Evolutionary conservation across 2,888 invertebrate species (phyloP).

Genomic region (Dasysyrphus albostriatus): DNA sequence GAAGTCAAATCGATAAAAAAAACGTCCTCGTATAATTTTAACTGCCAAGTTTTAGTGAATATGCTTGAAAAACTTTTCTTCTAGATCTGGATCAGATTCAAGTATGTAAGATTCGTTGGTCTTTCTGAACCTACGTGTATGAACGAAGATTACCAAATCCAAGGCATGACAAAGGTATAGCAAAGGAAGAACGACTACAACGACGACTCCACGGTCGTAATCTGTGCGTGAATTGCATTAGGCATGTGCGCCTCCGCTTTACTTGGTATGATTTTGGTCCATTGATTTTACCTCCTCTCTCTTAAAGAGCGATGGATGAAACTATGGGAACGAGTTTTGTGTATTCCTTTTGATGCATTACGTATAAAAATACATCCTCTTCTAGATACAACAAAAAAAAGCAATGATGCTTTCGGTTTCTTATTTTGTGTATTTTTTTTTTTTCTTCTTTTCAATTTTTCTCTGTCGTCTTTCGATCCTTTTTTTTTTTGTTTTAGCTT

Average conservation of each 20-base stretch:
- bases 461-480: conserved; percentile 46
- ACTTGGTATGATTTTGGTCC: conserved; percentile 13
- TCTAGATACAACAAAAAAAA: conserved; percentile 19
- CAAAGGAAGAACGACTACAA: not conserved
- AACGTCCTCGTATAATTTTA: no score
- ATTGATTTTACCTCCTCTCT: not conserved
- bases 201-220: not conserved
- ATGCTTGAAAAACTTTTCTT: not conserved
- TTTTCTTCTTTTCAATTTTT: conserved; percentile 38
- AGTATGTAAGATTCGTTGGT: not conserved
- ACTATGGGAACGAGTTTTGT: conserved; percentile 62
- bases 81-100: conserved; percentile 45
- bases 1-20: no score
- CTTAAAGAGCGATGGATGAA: conserved; percentile 5
- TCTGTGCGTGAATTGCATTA: conserved; percentile 54
- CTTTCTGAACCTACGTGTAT: not conserved
- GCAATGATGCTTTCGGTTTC: conserved; percentile 62
- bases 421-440: no score
- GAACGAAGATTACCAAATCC: conserved; percentile 38
- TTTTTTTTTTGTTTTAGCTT: conserved; percentile 22
- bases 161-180: not conserved
- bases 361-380: no score
- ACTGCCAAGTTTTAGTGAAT: no score
- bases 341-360: conserved; percentile 70
- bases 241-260: not conserved